Base-by-base conservation (phyloP, 2,113 vertebrate species). In the Grallaria varia region DNA sequence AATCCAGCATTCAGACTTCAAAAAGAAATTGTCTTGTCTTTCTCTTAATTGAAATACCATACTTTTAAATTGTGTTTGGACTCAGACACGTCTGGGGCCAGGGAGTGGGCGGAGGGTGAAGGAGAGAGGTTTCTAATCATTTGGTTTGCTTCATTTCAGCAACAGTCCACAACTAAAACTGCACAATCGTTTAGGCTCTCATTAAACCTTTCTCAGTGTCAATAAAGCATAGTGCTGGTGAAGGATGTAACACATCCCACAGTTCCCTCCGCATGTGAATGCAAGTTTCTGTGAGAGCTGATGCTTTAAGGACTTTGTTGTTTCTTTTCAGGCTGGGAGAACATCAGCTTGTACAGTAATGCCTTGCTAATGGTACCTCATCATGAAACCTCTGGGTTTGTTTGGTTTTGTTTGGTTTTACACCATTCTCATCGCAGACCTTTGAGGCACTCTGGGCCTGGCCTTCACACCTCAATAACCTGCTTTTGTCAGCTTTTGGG, bases 21-120 rank as follows among this genome's bases (percentile, higher is more conserved):
- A 83, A 80, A 80, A 85, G 60, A 94, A 92, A 80, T 53, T 74
- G 27, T 86, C 59, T 76, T 8, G 1, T 69, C 56, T 89, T 77
- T 56, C 60, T 84, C 64, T 59, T 90, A 80, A 87, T 94, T 92
- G 84, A 77, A 95, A 92, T 88, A 49, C 16, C 35, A 5, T 58
- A 30, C 69, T 68, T 95, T 19, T 59, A 84, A 68, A 90, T 90
- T 88, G 64, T 84, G 20, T 78, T 89, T 96, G 73, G 73, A 94
- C 89, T 78, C 68, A 18, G 22, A 59, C 52, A 59, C 18, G 64
- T 59, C 40, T 40, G 47, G 24, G 23, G 40, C 55, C 2, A 30
- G 27, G 35, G 31, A 52, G 50, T 14, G 8, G 50, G 50, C 25
- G 50, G 50, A 52, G 50, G 50, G 50, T 27, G 50, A 52, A 24